Conservation (phyloP, 2,113 vertebrate species). For the Eulacestoma nigropectus region DNA sequence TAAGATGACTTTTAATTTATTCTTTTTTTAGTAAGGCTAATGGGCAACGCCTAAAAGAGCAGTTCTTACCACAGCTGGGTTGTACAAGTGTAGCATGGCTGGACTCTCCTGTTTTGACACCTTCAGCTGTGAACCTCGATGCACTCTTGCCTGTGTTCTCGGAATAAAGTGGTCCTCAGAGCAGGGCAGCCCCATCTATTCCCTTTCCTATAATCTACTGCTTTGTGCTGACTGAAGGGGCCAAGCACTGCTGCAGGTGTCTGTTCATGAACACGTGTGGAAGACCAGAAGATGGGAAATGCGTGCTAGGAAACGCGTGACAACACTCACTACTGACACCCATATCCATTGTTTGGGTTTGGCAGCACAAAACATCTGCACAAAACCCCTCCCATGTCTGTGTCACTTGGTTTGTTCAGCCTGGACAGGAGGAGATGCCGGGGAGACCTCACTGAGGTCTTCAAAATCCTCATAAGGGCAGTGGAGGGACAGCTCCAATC, state of each 20-base stretch:
- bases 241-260: not conserved
- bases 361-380: not conserved
- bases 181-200: not conserved
- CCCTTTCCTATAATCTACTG: not conserved
- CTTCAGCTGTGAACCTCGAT: not conserved
- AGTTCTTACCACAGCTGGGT: not conserved
- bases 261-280: fast-evolving
- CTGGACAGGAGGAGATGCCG: not conserved
- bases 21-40: not conserved
- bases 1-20: not conserved
- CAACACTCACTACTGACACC: not conserved
- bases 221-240: not conserved
- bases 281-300: not conserved
- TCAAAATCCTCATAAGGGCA: not conserved
- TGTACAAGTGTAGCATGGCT: fast-evolving
- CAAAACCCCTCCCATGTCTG: fast-evolving
- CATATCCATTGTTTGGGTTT: fast-evolving
- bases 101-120: not conserved
- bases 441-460: not conserved
- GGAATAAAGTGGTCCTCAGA: not conserved
- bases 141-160: not conserved
- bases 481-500: not conserved
- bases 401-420: not conserved
- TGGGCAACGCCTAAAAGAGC: not conserved
- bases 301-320: not conserved